A percentile compares a stretch with the other conserved stretches of the same genome.
These are phyloP conservation scores for Sorex fumeus DNA, from an alignment of 2,113 vertebrate genomes.

Conservation along the genomic window DNA sequence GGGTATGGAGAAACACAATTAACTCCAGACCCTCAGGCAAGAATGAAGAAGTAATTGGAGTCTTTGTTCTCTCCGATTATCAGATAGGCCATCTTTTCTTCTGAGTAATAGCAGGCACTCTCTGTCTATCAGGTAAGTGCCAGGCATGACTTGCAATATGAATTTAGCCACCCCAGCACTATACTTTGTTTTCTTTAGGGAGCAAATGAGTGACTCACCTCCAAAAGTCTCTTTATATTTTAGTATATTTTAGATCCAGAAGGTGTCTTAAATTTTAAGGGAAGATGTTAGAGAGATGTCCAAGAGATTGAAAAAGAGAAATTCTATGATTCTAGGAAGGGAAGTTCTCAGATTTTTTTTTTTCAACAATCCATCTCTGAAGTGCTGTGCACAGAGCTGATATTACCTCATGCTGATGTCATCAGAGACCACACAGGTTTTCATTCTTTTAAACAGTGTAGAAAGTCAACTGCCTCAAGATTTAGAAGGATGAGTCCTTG, in stretches of 20 bases:
- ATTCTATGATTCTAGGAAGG: background rate
- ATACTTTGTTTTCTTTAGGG: constrained; percentile 25
- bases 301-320: background rate
- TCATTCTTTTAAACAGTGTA: background rate
- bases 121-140: constrained; percentile 57
- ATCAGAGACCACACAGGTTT: background rate
- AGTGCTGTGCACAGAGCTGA: too few species aligned
- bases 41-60: constrained; percentile 72
- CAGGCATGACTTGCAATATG: constrained; percentile 58
- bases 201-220: constrained; percentile 17
- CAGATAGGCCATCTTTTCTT: constrained; percentile 72
- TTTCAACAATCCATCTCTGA: background rate
- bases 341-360: too few species aligned
- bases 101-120: constrained; percentile 62
- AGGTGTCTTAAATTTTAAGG: background rate
- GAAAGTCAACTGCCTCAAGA: background rate
- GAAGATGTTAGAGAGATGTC: background rate
- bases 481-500: background rate
- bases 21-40: constrained; percentile 83
- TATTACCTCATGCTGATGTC: background rate
- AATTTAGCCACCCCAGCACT: constrained; percentile 70
- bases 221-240: constrained; percentile 6
- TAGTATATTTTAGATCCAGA: background rate
- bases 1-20: constrained; percentile 72
- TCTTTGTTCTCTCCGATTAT: constrained; percentile 80